Percentiles rank a stretch among this genome's conserved stretches.
These are phyloP conservation scores for Hydractinia symbiolongicarpus DNA, from an alignment of 30 jellyfish, hydroid and myxozoan species.

Conservation along the genomic window DNA sequence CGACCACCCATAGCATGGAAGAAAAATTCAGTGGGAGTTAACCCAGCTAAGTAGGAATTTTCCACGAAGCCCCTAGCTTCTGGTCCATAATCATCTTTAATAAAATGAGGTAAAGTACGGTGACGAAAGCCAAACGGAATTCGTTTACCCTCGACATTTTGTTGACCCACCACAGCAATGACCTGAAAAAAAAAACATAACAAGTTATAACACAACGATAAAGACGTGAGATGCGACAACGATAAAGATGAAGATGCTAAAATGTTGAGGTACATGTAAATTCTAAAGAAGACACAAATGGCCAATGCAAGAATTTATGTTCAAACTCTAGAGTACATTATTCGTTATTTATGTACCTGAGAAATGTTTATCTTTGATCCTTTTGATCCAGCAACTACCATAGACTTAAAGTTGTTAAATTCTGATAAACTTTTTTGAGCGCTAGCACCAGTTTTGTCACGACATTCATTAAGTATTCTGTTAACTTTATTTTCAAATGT, in stretches of 20 bases:
- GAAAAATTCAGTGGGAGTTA: conserved; percentile 98
- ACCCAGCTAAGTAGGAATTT: conserved; percentile 97
- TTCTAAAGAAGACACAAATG: no score
- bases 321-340: no score
- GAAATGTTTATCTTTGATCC: conserved; percentile 98
- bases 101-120: conserved; percentile 96
- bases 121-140: conserved; percentile 99
- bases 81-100: conserved; percentile 99
- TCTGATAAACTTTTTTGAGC: conserved; percentile 98
- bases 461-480: conserved; percentile 95
- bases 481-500: conserved; percentile 97
- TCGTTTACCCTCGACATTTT: conserved; percentile 99
- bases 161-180: conserved; percentile 99
- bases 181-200: conserved; percentile 40
- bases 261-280: no score
- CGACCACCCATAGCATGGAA: conserved; percentile 99
- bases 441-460: conserved; percentile 99
- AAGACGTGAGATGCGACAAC: no score
- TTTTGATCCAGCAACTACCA: conserved; percentile 99
- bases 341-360: conserved; percentile 46
- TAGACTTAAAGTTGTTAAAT: conserved; percentile 91
- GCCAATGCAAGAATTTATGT: no score
- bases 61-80: conserved; percentile 99
- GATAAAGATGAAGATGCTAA: no score
- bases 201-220: not conserved